Evolutionary conservation across 2,113 vertebrate genomes (phyloP), one percentile per base, ranked within the genome.

Genomic region (Esox niger): DNA sequence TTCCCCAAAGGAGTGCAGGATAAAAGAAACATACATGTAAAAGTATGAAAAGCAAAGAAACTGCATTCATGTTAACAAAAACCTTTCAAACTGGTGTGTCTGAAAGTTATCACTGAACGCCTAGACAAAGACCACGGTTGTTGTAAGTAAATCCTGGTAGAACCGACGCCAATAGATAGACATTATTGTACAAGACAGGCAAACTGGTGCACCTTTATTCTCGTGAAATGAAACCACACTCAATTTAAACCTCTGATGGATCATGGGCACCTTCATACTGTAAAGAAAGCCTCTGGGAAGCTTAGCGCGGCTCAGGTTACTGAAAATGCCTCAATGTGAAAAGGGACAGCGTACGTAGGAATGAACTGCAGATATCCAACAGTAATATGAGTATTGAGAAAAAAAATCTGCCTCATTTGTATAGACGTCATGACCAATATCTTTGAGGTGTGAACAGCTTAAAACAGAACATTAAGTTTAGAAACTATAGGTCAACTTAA

Each of bases 371-470:
- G 57, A 59, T 29, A 32, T 59, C 11, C 25, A 23, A 26, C 56
- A 58, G 57, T 31, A 29, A n/a, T 29, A 20, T 29, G 7, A 21
- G 17, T 17, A 59, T 10, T 2, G 6, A 17, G 54, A 29, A 29
- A 10, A 29, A 10, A 59, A 59, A 29, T 29, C 57, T 30, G 57
- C 27, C 57, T 59, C 57, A 59, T 59, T 59, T 59, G 57, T 59
- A 30, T 29, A 32, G 27, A 29, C 31, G 57, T 59, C 57, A 59
- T 32, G 20, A 59, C 31, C 57, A 59, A 59, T 59, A 20, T 30
- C 29, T 31, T 6, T 30, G 57, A 59, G 29, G 57, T 59, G 57
- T 59, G 26, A 59, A 57, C 2, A 8, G 29, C 52, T 20, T 59
- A 59, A 57, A 31, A 27, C 57, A 59, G 17, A 59, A 27, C 57